Base-by-base conservation (phyloP, 2,888 invertebrate species). In the Dryobota labecula region DNA sequence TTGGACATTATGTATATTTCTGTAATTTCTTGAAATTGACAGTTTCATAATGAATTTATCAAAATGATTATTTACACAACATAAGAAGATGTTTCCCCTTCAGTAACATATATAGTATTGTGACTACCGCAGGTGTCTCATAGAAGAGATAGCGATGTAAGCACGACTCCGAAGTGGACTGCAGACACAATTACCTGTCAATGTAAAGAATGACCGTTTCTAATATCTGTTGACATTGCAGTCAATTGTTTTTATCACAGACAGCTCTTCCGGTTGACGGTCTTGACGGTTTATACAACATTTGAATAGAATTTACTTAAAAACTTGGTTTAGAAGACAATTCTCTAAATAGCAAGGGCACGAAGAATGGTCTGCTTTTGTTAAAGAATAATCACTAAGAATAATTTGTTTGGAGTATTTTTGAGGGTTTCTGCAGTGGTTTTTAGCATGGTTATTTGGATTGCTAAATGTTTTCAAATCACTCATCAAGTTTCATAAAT, bases 181-280 rank as follows among this genome's bases (percentile, higher is more conserved):
- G 24, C 30, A 33, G 15, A 13, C n/a, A 43, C 38, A 30, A 47
- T 57, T 18, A 15, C 64, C n/a, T 43, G 5, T 30, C 47, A 45
- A 57, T 76, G 51, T 67, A 57, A 76, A 61, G 63, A 66, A 64
- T 70, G 36, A 63, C 27, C 27, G 43, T 64, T 30, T 53, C 47
- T n/a, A 47, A 11, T n/a, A 47, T 47, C 47, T 9, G 45, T 20
- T 47, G 27, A 27, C 27, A 67, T 36, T 53, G 38, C 38, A 57
- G 30, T 41, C 38, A 49, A 38, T 76, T 63, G 60, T 67, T 81
- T 60, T 60, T 67, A 27, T 60, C 15, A 43, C 47, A n/a, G 38
- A 41, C 62, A 20, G 15, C 61, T 78, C 56, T 64, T 70, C 82
- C 63, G 64, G n/a, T n/a, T n/a, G n/a, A n/a, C n/a, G 75, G 53